A percentile compares a stretch with the other conserved stretches of the same genome.
These are phyloP conservation scores for Lates japonicus DNA, from an alignment of 2,797 vertebrate genomes.

Conservation along the genomic window DNA sequence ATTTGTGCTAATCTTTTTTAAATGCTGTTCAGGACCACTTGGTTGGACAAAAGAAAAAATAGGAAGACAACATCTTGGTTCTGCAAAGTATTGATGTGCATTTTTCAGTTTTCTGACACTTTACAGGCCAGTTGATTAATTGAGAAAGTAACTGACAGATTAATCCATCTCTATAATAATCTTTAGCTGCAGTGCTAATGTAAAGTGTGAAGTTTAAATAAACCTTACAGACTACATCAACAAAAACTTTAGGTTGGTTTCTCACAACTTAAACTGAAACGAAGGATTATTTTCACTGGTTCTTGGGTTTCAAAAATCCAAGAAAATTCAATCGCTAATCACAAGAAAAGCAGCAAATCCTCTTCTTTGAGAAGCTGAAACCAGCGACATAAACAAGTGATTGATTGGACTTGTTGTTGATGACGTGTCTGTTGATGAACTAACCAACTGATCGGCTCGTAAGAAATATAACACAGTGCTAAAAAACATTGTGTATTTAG, in stretches of 20 bases:
- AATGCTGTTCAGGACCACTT: not conserved
- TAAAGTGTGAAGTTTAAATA: not conserved
- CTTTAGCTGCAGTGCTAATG: not conserved
- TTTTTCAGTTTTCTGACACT: not conserved
- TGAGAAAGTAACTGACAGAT: not conserved
- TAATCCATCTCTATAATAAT: not conserved
- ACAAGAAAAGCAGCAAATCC: conserved; percentile 6
- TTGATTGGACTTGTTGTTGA: not conserved
- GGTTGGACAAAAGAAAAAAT: too few relatives aligned
- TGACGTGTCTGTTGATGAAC: not conserved
- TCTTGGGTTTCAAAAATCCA: not conserved
- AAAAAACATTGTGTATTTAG: not conserved
- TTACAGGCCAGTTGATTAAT: not conserved
- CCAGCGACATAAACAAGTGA: not conserved
- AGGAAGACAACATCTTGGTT: not conserved
- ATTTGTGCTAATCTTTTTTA: not conserved
- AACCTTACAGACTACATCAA: not conserved
- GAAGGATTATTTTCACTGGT: not conserved
- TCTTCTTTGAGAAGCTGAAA: not conserved
- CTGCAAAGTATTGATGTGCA: too few relatives aligned
- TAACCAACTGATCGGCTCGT: not conserved
- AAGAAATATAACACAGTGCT: not conserved
- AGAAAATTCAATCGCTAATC: not conserved
- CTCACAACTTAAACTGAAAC: not conserved
- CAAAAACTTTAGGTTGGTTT: not conserved